A percentile compares a stretch with the other conserved stretches of the same genome.
Evolutionary conservation across 2,113 vertebrate species (phyloP).

Genomic region (Bos taurus): ARS-UCD2.0 NC_037336.1:91541001-91541500

Average conservation of each 20-base stretch:
- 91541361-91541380: background rate
- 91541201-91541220: background rate
- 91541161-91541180: background rate
- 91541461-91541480: background rate
- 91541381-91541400: fast-evolving
- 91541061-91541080: background rate
- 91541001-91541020: background rate
- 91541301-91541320: fast-evolving
- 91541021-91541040: background rate
- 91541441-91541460: background rate
- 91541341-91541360: background rate
- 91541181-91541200: fast-evolving
- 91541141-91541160: background rate
- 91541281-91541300: fast-evolving
- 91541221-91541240: fast-evolving
- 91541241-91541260: too few relatives aligned
- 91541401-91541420: background rate
- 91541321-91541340: background rate
- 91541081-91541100: background rate
- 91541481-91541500: background rate
- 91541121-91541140: background rate
- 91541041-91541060: background rate
- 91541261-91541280: fast-evolving
- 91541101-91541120: background rate
- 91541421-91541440: background rate